These are phyloP conservation scores for Pinna nobilis DNA, from an alignment of 1,140 invertebrate genomes.

Conservation along the genomic window DNA sequence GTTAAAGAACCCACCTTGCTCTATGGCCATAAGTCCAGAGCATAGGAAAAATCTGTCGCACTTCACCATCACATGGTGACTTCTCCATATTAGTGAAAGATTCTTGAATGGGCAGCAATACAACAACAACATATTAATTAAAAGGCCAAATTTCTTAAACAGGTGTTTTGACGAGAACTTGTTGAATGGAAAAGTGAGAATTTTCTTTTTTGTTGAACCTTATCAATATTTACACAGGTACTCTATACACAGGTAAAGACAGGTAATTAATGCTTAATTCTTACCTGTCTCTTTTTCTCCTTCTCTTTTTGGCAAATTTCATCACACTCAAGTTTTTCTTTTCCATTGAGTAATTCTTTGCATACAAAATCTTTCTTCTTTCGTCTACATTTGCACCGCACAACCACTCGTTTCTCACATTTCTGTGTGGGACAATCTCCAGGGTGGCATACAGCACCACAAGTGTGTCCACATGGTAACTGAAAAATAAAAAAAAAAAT, in stretches of 20 bases:
- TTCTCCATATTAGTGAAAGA: too few relatives aligned
- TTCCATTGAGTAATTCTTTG: conserved; percentile 54
- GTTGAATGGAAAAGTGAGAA: background rate
- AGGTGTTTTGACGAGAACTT: background rate
- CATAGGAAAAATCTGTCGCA: too few relatives aligned
- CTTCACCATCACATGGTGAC: too few relatives aligned
- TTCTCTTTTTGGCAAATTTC: conserved; percentile 61
- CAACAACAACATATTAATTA: too few relatives aligned
- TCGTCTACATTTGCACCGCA: conserved; percentile 86
- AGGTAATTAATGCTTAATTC: too few relatives aligned
- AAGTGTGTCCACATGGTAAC: conserved; percentile 83
- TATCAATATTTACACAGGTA: background rate
- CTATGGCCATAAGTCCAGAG: too few relatives aligned
- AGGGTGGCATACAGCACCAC: conserved; percentile 84
- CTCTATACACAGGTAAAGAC: background rate
- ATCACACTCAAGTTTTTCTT: conserved; percentile 69
- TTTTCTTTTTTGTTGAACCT: background rate
- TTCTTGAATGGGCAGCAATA: too few relatives aligned
- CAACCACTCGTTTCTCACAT: conserved; percentile 87
- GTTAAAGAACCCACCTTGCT: too few relatives aligned
- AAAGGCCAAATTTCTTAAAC: background rate
- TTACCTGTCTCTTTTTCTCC: conserved; percentile 65
- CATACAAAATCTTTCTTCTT: conserved; percentile 87
- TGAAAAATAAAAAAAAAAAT: conserved; percentile 48
- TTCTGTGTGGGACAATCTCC: conserved; percentile 82